Evolutionary conservation across 1,140 invertebrate species (phyloP).

Genomic region (Paralvinella palmiformis): DNA sequence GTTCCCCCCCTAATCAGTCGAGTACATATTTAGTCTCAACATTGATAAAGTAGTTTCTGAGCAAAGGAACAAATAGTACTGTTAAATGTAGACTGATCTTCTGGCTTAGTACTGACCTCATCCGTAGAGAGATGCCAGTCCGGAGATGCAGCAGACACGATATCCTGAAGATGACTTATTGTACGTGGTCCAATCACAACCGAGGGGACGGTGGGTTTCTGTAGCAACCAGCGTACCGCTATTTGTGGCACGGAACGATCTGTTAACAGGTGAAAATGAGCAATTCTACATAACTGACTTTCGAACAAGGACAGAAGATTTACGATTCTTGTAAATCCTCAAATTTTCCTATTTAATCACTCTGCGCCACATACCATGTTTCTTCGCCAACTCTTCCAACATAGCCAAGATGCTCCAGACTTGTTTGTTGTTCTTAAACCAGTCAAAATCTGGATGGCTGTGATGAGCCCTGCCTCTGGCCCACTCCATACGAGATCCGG

Average conservation of each 20-base stretch:
- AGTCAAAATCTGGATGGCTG: neutral
- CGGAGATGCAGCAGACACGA: slow-evolving; percentile 31
- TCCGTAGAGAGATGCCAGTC: slow-evolving; percentile 35
- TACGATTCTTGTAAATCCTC: neutral
- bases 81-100: too few relatives aligned
- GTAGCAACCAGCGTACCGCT: slow-evolving; percentile 39
- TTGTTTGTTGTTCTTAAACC: neutral
- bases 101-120: too few relatives aligned
- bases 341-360: neutral
- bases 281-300: neutral
- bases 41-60: too few relatives aligned
- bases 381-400: slow-evolving; percentile 3
- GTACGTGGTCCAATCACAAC: slow-evolving; percentile 41
- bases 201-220: slow-evolving; percentile 37
- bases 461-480: neutral
- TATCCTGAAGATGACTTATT: slow-evolving; percentile 41
- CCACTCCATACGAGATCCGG: slow-evolving; percentile 6
- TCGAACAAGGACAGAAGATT: neutral
- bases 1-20: too few relatives aligned
- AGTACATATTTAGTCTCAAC: too few relatives aligned
- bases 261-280: too few relatives aligned
- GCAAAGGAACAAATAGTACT: too few relatives aligned
- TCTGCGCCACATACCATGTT: neutral
- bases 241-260: slow-evolving; percentile 28
- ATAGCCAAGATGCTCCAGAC: neutral